Evolutionary conservation across 2,797 vertebrate species (phyloP).

Genomic region (Danio aesculapii): DNA sequence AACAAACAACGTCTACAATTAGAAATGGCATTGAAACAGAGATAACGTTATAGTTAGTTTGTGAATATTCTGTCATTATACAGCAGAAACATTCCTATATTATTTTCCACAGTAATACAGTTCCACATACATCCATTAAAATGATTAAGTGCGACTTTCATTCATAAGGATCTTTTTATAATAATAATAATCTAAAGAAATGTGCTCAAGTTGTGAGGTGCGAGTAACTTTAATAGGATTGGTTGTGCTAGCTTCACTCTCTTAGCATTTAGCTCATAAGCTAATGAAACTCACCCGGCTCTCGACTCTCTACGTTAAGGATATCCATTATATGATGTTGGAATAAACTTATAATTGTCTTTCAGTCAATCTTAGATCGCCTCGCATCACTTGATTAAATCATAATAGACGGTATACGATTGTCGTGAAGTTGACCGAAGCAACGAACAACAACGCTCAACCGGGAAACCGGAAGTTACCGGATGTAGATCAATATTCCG

Average conservation of each 20-base stretch:
- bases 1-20: neutral
- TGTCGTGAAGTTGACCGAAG: constrained; percentile 54
- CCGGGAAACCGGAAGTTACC: neutral
- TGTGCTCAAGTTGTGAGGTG: neutral
- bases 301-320: constrained; percentile 25
- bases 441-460: constrained; percentile 46
- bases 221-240: constrained; percentile 37
- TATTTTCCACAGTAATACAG: neutral
- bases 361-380: neutral
- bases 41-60: neutral
- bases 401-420: neutral
- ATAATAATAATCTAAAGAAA: neutral
- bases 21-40: neutral
- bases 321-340: constrained; percentile 29
- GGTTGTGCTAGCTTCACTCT: constrained; percentile 50
- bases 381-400: neutral
- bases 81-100: neutral
- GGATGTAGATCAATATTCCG: neutral
- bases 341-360: neutral
- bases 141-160: neutral
- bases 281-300: constrained; percentile 48
- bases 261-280: constrained; percentile 35
- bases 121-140: neutral
- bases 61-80: neutral
- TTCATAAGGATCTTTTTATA: neutral